These are phyloP conservation scores for Philhelius pedissequus DNA, from an alignment of 2,888 invertebrate species.

Conservation along the genomic window DNA sequence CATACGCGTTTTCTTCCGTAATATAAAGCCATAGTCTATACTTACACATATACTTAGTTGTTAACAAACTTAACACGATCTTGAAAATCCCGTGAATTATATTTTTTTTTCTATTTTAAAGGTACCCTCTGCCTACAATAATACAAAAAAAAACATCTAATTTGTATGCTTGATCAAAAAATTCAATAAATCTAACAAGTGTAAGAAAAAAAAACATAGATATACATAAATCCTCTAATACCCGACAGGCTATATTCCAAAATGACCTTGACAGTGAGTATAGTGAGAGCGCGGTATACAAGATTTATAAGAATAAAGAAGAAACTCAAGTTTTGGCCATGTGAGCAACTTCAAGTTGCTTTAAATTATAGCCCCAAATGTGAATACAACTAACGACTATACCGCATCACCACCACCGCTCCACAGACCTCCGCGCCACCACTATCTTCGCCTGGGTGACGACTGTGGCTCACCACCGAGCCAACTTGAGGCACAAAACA, in stretches of 20 bases:
- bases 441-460: too few relatives aligned
- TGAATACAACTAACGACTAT: conserved; percentile 14
- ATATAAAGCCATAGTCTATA: background rate
- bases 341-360: conserved; percentile 58
- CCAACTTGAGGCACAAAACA: conserved; percentile 4
- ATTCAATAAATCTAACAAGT: conserved; percentile 53
- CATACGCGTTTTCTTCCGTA: background rate
- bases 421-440: too few relatives aligned
- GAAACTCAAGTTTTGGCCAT: conserved; percentile 67
- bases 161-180: conserved; percentile 10
- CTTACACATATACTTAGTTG: too few relatives aligned
- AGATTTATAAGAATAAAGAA: conserved; percentile 63
- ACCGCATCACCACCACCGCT: background rate
- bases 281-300: conserved; percentile 58
- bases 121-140: background rate
- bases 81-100: background rate
- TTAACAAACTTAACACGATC: background rate
- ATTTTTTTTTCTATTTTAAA: too few relatives aligned
- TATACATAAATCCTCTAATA: conserved; percentile 22
- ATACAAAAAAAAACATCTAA: background rate
- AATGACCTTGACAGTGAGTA: conserved; percentile 68
- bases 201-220: conserved; percentile 14
- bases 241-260: conserved; percentile 57
- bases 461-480: background rate
- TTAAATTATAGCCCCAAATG: conserved; percentile 59